Evolutionary conservation across 2,888 invertebrate species (phyloP), one percentile per base, ranked within the genome.

Genomic region (Drosophila anomalata): DNA sequence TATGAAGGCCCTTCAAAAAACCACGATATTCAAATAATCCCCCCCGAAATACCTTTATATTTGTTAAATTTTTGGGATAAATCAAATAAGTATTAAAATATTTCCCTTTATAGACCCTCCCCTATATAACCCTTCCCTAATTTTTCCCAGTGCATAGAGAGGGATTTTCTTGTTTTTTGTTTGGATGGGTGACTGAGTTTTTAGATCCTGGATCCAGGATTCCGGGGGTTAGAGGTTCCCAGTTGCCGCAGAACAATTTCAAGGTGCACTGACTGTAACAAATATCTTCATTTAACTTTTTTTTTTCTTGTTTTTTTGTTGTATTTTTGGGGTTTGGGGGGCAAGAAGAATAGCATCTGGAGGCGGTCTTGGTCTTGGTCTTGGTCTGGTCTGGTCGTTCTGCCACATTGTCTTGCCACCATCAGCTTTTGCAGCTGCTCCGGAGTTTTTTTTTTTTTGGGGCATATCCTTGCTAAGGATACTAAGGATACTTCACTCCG

Each of bases 231-330:
- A 14, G 44, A 22, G 44, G 44, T 33, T 48, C 47, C 42, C 36
- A 36, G 50, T 52, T 77, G 76, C 65, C 65, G 66, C 74, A 74
- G 76, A 84, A 78, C 81, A 81, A 75, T 85, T 80, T 80, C 70
- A 82, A 82, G 79, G 86, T 80, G 86, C 86, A 80, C 65, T 79
- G 82, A 79, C 86, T 82, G 82, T 82, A 79, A 82, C 86, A 79
- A 79, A 82, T 82, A 85, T 79, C 80, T 82, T 80, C 75, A 82
- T 82, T 85, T 70, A 80, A 82, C 82, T 82, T 69, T 9, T 24
- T 33, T 31, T 31, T 9, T 11, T 33, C 8, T 41, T 50, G 41
- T 24, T 33, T 24, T 8, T 11, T 0, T 11, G 5, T 52, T 9
- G 24, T 52, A 41, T 14, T 11, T 14, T 54, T 26, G 11, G 46